Evolutionary conservation across 2,888 invertebrate genomes (phyloP).

Genomic region (Perizoma affinitatum): DNA sequence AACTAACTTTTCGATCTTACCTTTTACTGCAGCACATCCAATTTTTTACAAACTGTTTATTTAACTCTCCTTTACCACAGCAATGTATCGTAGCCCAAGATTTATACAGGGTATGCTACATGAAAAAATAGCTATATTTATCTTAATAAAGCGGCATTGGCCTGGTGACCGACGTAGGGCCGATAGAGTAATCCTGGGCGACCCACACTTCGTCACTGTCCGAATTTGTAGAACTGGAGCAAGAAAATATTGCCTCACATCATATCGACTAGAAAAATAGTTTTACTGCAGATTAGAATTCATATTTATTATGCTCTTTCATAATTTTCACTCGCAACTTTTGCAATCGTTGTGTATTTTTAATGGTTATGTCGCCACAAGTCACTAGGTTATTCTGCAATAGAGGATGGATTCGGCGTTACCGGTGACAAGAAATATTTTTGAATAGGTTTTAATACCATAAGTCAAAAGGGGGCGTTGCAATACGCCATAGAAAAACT

Average conservation of each 20-base stretch:
- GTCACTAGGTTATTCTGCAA: no score
- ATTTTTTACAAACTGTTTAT: conserved; percentile 26
- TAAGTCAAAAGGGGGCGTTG: no score
- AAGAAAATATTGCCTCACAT: conserved; percentile 12
- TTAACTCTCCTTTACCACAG: conserved; percentile 27
- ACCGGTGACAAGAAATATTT: no score
- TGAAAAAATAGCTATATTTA: conserved; percentile 58
- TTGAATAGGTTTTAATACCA: no score
- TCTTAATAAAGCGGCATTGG: conserved; percentile 63
- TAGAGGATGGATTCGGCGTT: no score
- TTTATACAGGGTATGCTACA: conserved; percentile 38
- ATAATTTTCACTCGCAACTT: no score
- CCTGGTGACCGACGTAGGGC: conserved; percentile 53
- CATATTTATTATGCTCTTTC: no score
- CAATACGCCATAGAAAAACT: no score
- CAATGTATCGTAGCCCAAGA: conserved; percentile 33
- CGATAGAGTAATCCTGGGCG: conserved; percentile 61
- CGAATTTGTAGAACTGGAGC: conserved; percentile 27
- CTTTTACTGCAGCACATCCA: conserved; percentile 8
- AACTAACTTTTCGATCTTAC: neutral
- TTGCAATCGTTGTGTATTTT: no score
- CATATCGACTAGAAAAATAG: neutral
- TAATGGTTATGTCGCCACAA: no score
- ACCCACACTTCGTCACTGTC: conserved; percentile 78
- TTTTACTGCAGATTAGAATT: neutral